These are phyloP conservation scores for Homarus americanus DNA, from an alignment of 1,140 invertebrate genomes.

Conservation along the genomic window DNA sequence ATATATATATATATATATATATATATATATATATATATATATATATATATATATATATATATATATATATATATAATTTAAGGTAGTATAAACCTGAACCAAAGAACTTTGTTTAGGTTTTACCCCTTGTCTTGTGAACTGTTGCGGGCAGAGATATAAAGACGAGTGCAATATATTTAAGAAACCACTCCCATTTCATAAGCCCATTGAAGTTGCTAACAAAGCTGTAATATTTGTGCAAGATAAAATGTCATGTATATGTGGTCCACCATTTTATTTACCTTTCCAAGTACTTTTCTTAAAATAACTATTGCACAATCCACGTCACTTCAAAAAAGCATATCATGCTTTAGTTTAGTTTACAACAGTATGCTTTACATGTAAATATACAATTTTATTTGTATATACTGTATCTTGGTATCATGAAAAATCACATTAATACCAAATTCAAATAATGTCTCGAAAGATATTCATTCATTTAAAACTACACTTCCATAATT, in stretches of 20 bases:
- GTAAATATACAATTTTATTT: background rate
- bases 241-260: background rate
- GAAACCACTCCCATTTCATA: background rate
- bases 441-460: background rate
- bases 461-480: background rate
- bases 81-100: too few species aligned
- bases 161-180: background rate
- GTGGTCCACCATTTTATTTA: background rate
- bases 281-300: background rate
- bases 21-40: too few species aligned
- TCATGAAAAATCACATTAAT: background rate
- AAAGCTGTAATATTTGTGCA: constrained; percentile 13
- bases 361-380: background rate
- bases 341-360: background rate
- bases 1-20: too few species aligned
- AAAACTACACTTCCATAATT: constrained; percentile 3
- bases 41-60: too few species aligned
- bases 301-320: constrained; percentile 31
- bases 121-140: constrained; percentile 3
- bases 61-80: too few species aligned
- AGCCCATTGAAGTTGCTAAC: background rate
- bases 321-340: background rate
- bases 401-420: background rate
- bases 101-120: too few species aligned
- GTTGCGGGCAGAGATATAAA: background rate